Base-by-base conservation (phyloP, 2,888 invertebrate species). In the Metacarcinus magister region DNA sequence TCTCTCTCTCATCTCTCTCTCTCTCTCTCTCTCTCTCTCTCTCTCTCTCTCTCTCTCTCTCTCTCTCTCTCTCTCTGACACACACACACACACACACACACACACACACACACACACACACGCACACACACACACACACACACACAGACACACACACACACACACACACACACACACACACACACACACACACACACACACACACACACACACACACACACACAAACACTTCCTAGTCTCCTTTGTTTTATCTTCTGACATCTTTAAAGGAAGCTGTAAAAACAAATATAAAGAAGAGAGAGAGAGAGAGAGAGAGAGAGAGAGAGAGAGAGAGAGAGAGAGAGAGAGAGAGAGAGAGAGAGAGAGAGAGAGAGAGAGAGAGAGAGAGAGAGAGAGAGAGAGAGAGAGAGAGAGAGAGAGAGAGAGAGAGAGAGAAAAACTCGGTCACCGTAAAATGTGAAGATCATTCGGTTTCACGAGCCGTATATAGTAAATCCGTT, bases 361-460 rank as follows among this genome's bases (percentile, higher is more conserved):
- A 60, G 60, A 60, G 60, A 60, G 60, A 60, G 60, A 60, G 60
- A 60, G 60, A 60, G 60, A 60, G 60, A 60, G 60, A 60, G 60
- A 60, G 60, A 60, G 60, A 60, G 60, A 60, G 60, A 60, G 60
- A 60, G 60, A 60, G 60, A 60, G 60, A 60, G 60, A 60, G 60
- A 60, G 60, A 60, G 60, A 60, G 60, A 60, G 60, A 60, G 60
- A 60, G 60, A 60, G 60, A n/a, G n/a, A n/a, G n/a, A n/a, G n/a
- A n/a, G n/a, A n/a, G n/a, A n/a, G n/a, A n/a, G n/a, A n/a, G n/a
- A n/a, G n/a, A n/a, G n/a, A n/a, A n/a, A n/a, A 60, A 60, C 19
- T 19, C 60, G 60, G 60, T 60, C 60, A 60, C 19, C 19, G 60
- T 60, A 23, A 60, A 60, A 60, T 16, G 23, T 60, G 60, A 60